Base-by-base conservation (phyloP, 2,888 invertebrate species). In the Caenorhabditis doughertyi region DNA sequence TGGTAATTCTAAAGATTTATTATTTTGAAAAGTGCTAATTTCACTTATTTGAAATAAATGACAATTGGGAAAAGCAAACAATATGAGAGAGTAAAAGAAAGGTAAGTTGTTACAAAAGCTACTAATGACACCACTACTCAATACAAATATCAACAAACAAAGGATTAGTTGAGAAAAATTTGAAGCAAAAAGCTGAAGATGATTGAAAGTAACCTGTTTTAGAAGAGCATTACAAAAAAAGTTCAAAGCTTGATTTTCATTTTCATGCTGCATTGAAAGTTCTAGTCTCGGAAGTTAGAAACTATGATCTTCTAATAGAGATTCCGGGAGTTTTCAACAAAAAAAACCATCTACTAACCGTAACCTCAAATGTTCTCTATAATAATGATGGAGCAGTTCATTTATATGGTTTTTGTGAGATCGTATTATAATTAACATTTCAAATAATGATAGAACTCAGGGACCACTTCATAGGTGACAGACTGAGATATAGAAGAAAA, bases 381-480 rank as follows among this genome's bases (percentile, higher is more conserved):
- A 32, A 32, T 32, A 32, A 32, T 32, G 9, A 7, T 9, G 29
- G 56, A n/a, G n/a, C 25, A 32, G 11, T 27, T 21, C 3, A 18
- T 49, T 64, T 64, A 16, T 42, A 16, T 13, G 3, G n/a, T 39
- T 16, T 39, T 39, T 32, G n/a, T 29, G 39, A 23, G 42, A 60
- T 60, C 39, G 16, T 23, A n/a, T 27, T 42, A 49, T 62, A 51
- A 72, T 72, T 72, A 72, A 72, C 72, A 72, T 72, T 62, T 72
- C 72, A 72, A 72, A 62, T 72, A 72, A 49, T 58, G 58, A 60
- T 44, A 23, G 47, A 58, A 32, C 47, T 56, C 44, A 3, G 9
- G 35, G 29, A 42, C 32, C 55, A 68, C 70, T 70, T 70, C 70
- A 55, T 70, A 71, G 71, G 71, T 71, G 71, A 49, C 71, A 71